Percentiles rank a stretch among this genome's conserved stretches.
phyloP scores from a whole-genome alignment of 2,113 vertebrate species.

The Syrmaticus mikado region DNA sequence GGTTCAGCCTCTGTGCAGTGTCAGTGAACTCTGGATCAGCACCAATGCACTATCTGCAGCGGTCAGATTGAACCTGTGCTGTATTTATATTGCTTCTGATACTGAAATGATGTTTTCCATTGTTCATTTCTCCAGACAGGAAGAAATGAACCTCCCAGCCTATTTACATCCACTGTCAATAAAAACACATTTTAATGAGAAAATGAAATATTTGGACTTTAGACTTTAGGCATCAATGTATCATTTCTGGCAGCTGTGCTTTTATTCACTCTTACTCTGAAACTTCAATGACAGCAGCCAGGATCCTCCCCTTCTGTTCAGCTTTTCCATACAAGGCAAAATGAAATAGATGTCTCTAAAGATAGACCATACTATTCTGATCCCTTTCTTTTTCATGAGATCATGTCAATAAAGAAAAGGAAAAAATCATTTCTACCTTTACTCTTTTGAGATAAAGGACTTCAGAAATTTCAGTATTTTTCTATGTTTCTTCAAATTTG shows the following conservation, averaged over 20 bases:
- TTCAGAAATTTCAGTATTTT: neutral
- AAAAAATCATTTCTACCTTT: conserved; percentile 46
- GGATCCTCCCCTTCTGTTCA: conserved; percentile 67
- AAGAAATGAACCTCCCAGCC: neutral
- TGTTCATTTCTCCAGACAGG: neutral
- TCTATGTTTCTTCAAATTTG: neutral
- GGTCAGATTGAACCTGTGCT: neutral
- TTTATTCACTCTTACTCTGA: conserved; percentile 60
- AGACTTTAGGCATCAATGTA: conserved; percentile 24
- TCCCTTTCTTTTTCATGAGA: conserved; percentile 55
- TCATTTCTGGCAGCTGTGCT: conserved; percentile 62
- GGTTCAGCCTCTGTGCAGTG: neutral
- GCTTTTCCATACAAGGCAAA: conserved; percentile 73
- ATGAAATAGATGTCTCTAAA: conserved; percentile 58
- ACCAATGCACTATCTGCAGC: neutral
- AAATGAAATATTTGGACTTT: conserved; percentile 68
- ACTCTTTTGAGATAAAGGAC: neutral
- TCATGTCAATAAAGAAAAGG: conserved; percentile 52
- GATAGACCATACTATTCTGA: conserved; percentile 54
- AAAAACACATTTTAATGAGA: conserved; percentile 67
- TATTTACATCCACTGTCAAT: conserved; percentile 10
- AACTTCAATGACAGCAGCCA: conserved; percentile 59
- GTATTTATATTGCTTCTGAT: neutral
- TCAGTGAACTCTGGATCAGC: neutral
- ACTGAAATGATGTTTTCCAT: neutral